Evolutionary conservation across 2,888 invertebrate species (phyloP).

Genomic region (Papilio demoleus): DNA sequence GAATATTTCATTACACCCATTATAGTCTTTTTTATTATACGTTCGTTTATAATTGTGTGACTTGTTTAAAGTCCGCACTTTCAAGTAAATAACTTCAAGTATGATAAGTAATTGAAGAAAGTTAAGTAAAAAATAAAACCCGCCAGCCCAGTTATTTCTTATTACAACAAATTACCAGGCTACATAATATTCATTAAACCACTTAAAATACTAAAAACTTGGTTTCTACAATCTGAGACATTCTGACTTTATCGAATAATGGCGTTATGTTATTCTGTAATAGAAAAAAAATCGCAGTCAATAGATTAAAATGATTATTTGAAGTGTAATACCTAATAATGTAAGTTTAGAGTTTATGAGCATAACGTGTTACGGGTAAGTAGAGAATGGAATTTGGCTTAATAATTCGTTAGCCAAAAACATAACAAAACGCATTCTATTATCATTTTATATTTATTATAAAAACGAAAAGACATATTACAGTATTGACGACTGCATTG

Average conservation of each 20-base stretch:
- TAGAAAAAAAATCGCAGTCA: not conserved
- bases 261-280: constrained; percentile 14
- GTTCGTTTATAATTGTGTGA: no score
- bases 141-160: not conserved
- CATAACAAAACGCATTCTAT: no score
- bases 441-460: no score
- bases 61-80: no score
- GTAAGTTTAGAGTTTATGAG: not conserved
- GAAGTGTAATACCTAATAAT: not conserved
- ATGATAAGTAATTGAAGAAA: constrained; percentile 8
- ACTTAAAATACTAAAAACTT: no score
- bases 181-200: not conserved
- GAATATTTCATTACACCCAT: no score
- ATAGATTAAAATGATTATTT: not conserved
- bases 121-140: not conserved
- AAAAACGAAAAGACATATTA: not conserved
- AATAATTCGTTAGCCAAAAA: not conserved
- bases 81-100: not conserved
- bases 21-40: no score
- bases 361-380: not conserved
- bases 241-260: not conserved
- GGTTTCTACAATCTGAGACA: not conserved
- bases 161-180: not conserved
- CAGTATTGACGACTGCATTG: not conserved
- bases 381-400: not conserved